Percentiles rank a stretch among this genome's conserved stretches.
Conservation (phyloP, 2,113 vertebrate species). For the Eretmodus cyanostictus region DNA sequence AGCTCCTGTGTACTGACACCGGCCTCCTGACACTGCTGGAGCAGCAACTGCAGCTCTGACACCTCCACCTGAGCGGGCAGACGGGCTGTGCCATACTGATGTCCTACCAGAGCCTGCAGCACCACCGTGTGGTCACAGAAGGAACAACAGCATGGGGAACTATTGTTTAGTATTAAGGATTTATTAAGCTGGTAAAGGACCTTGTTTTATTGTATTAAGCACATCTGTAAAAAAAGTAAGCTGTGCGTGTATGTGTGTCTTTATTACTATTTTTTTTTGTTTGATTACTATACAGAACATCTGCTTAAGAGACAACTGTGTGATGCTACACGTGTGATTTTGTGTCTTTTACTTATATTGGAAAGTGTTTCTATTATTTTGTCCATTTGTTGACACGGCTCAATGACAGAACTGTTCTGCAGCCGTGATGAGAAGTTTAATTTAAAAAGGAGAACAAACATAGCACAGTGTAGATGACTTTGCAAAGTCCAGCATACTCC, state of each 20-base stretch:
- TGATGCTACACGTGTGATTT: background rate
- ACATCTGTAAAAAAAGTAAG: background rate
- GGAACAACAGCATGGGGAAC: background rate
- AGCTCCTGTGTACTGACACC: constrained; percentile 54
- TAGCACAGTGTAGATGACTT: background rate
- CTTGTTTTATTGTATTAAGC: background rate
- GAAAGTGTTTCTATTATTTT: background rate
- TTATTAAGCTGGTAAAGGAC: background rate
- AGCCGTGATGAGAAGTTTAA: background rate
- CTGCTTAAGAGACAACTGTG: background rate
- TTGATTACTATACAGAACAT: background rate
- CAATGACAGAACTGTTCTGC: background rate
- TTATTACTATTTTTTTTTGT: background rate
- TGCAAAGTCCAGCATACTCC: background rate
- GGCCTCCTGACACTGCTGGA: constrained; percentile 56
- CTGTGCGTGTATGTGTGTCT: background rate
- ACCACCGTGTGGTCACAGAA: constrained; percentile 29
- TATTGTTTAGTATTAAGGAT: background rate
- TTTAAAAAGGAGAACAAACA: background rate
- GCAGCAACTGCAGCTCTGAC: constrained; percentile 69
- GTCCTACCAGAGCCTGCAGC: constrained; percentile 71
- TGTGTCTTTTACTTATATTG: background rate
- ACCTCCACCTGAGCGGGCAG: constrained; percentile 68
- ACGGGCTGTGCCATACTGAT: constrained; percentile 59
- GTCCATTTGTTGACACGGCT: background rate